Evolutionary conservation across 2,797 vertebrate genomes (phyloP), one percentile per base, ranked within the genome.

Genomic region (Enteromius treurensis): DNA sequence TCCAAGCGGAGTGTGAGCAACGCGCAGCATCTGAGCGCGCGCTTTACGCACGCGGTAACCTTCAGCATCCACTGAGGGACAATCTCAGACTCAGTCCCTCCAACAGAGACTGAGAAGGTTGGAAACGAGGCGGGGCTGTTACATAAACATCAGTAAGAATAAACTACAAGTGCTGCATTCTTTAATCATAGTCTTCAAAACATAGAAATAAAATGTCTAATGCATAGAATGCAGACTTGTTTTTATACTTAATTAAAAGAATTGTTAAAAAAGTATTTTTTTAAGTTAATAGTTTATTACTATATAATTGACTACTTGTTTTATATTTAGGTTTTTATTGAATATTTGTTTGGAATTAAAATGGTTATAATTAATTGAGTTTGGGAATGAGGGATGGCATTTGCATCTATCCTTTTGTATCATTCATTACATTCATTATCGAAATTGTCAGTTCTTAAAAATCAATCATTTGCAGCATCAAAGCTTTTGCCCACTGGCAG

Each of bases 41-140:
- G 74, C 75, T 78, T 77, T 85, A 81, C 86, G 81, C 86, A 79
- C 58, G 29, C 79, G 68, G 55, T 81, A 84, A 81, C 82, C 85
- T 84, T 83, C 83, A 83, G 70, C 75, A 51, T 47, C 65, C 19
- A 68, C 51, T 51, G 75, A 73, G 75, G 82, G 40, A 78, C 74
- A 69, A 40, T 26, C 75, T 70, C 42, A 45, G 42, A 45, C 11
- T 45, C 73, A 19, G 40, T 78, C 40, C 67, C 53, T 69, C 29
- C 49, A 64, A 73, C 68, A 32, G n/a, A 51, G 60, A 79, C 1
- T 62, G 62, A 51, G 55, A 73, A 74, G 68, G 51, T 21, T 19
- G 42, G 15, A 65, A 62, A 80, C 77, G 23, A 87, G 84, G 84
- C 84, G 84, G 78, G 74, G 81, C 84, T 68, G 34, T 77, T 80